Evolutionary conservation across 2,888 invertebrate genomes (phyloP).

Genomic region (Tachina lurida): DNA sequence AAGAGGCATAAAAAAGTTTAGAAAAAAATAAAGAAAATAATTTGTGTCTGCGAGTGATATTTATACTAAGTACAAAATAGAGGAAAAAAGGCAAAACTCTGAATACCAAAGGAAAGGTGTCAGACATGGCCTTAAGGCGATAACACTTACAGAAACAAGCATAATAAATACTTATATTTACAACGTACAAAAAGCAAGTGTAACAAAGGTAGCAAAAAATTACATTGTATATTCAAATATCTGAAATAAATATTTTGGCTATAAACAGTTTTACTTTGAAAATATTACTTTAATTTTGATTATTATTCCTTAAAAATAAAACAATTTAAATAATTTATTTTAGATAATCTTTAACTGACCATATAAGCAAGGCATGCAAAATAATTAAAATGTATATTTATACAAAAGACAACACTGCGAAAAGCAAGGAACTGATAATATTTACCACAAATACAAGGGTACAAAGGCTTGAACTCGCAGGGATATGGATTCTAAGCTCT

Average conservation of each 20-base stretch:
- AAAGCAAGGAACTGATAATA: too few relatives aligned
- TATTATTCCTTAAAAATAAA: too few relatives aligned
- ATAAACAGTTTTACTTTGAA: background rate
- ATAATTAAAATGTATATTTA: too few relatives aligned
- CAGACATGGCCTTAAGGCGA: slow-evolving; percentile 64
- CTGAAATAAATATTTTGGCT: background rate
- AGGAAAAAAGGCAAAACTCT: background rate
- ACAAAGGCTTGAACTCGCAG: too few relatives aligned
- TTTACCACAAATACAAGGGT: too few relatives aligned
- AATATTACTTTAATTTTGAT: too few relatives aligned
- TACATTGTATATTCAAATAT: too few relatives aligned
- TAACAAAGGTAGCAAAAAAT: background rate
- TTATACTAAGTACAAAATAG: slow-evolving; percentile 1
- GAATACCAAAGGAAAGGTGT: slow-evolving; percentile 55
- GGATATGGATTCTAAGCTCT: too few relatives aligned
- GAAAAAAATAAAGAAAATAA: slow-evolving; percentile 13
- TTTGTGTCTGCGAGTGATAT: slow-evolving; percentile 61
- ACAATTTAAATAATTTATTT: too few relatives aligned
- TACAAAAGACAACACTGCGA: too few relatives aligned
- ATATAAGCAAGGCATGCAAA: too few relatives aligned
- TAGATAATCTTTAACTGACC: too few relatives aligned
- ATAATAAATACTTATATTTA: slow-evolving; percentile 26
- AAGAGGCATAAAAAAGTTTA: background rate
- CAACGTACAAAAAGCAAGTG: background rate
- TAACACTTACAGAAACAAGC: slow-evolving; percentile 59